phyloP scores from a whole-genome alignment of 2,797 vertebrate species.

The Aeoliscus strigatus region DNA sequence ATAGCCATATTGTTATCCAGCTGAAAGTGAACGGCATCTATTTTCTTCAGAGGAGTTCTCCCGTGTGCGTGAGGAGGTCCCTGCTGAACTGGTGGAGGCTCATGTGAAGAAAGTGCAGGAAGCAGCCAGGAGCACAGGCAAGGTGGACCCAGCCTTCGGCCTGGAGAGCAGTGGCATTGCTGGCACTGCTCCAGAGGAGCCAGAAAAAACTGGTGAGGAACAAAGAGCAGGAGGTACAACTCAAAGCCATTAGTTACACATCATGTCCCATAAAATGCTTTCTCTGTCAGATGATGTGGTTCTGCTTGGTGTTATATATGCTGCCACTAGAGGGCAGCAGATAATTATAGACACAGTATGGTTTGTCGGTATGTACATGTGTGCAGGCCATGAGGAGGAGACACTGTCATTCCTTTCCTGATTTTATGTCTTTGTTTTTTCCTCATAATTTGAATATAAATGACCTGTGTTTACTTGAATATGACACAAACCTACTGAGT shows the following conservation, averaged over 20 bases:
- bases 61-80: conserved; percentile 94
- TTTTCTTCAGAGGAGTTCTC: conserved; percentile 89
- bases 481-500: not conserved
- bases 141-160: conserved; percentile 88
- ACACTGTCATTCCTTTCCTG: not conserved
- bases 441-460: not conserved
- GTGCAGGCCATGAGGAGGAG: not conserved
- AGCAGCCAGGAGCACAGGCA: conserved; percentile 87
- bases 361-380: not conserved
- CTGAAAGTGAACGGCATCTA: not conserved
- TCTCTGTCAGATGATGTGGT: too few species aligned
- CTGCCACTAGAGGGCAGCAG: conserved; percentile 48
- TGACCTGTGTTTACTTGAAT: too few species aligned
- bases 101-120: conserved; percentile 97
- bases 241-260: too few species aligned
- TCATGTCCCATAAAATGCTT: too few species aligned
- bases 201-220: conserved; percentile 83
- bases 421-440: not conserved
- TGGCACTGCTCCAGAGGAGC: conserved; percentile 89
- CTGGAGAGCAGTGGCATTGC: conserved; percentile 97
- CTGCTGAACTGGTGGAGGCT: conserved; percentile 93
- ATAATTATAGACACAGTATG: not conserved
- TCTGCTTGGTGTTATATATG: not conserved
- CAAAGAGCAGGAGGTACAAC: not conserved
- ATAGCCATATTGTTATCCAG: not conserved